Conservation (phyloP, 2,113 vertebrate genomes). For the Cyphomyrus plagiostoma region DNA sequence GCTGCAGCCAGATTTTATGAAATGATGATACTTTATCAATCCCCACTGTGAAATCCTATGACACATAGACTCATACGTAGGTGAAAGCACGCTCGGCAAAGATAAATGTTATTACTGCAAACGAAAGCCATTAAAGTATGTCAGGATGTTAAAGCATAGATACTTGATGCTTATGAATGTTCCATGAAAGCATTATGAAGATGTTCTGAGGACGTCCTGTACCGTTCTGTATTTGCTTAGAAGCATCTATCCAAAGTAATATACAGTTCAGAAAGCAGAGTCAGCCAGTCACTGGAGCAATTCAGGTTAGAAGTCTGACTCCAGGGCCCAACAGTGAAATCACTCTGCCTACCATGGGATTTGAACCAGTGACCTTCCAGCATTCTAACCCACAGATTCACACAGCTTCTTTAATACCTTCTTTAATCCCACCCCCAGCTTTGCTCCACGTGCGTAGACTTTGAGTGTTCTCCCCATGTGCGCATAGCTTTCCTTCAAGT, state of each 20-base stretch:
- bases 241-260: not conserved
- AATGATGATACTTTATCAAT: constrained; percentile 17
- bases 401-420: not conserved
- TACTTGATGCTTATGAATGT: not conserved
- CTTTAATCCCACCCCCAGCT: not conserved
- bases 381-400: not conserved
- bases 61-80: no score
- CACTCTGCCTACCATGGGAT: not conserved
- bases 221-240: not conserved
- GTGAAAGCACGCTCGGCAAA: no score
- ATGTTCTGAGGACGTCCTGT: not conserved
- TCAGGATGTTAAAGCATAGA: not conserved
- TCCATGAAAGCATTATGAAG: not conserved
- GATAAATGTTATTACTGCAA: not conserved
- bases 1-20: not conserved
- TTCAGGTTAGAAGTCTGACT: not conserved
- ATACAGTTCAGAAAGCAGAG: not conserved
- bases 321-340: not conserved
- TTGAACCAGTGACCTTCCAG: not conserved
- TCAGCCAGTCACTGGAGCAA: not conserved
- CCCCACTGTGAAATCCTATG: no score
- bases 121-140: not conserved
- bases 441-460: not conserved
- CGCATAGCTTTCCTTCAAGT: not conserved
- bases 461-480: not conserved